These are phyloP conservation scores for Lepus townsendii DNA, from an alignment of 2,797 vertebrate genomes.

Conservation along the genomic window DNA sequence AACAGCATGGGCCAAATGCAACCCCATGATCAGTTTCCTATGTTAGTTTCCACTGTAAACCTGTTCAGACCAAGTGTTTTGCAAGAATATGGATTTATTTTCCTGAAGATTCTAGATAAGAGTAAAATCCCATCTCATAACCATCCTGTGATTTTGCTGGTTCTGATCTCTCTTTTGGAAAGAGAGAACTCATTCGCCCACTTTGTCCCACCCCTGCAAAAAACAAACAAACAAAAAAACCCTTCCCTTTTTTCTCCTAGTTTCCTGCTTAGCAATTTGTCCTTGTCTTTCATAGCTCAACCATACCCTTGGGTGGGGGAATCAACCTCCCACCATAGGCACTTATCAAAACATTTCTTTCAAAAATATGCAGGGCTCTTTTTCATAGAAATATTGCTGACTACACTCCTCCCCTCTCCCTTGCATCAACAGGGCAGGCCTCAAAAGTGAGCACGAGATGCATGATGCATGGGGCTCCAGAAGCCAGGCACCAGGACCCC, in stretches of 20 bases:
- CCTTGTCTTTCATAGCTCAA: not conserved
- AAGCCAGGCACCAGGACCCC: not conserved
- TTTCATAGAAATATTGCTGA: not conserved
- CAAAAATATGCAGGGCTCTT: not conserved
- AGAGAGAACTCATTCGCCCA: not conserved
- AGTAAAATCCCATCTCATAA: not conserved
- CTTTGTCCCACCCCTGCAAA: not conserved
- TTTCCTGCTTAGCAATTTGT: not conserved
- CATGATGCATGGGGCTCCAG: accelerated
- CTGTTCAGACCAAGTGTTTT: not conserved
- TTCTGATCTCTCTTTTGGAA: not conserved
- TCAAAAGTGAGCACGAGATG: not conserved
- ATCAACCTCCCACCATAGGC: not conserved
- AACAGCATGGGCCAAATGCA: not conserved
- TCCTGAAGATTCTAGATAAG: not conserved
- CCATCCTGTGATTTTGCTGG: not conserved
- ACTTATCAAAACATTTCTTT: not conserved
- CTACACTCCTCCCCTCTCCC: not conserved
- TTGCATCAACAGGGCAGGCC: too few relatives aligned
- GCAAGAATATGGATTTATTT: not conserved
- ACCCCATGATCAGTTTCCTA: not conserved
- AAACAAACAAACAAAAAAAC: not conserved
- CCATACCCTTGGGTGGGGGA: not conserved
- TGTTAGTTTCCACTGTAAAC: not conserved
- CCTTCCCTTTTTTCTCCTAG: not conserved